Base-by-base conservation (phyloP, 2,888 invertebrate genomes). In the Sericinus montela region DNA sequence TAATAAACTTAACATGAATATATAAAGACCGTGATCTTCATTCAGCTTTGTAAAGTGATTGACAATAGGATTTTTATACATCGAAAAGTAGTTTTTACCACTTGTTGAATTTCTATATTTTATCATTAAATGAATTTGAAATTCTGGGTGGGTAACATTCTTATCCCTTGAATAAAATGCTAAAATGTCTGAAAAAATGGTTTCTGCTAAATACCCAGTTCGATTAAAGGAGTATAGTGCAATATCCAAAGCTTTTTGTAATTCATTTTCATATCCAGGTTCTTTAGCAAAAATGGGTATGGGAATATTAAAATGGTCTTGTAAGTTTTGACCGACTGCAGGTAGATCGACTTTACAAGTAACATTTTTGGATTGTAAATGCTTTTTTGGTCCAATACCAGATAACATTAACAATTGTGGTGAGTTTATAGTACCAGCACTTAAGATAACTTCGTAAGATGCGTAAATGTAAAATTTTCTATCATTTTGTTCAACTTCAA, bases 351-450 rank as follows among this genome's bases (percentile, higher is more conserved):
- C 63, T 36, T 80, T 55, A 1, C 80, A 69, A 0, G 59, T 8
- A 37, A 90, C 85, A 7, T 78, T 72, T 7, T 79, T 71, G 1
- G 73, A 60, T 9, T 53, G 34, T 0, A 90, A 61, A 38, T 89
- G 75, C 1, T 73, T 51, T 51, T 62, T 69, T 39, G 87, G 82
- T 0, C 91, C 91, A 1, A n/a, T n/a, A n/a, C n/a, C n/a, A n/a
- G n/a, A n/a, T n/a, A n/a, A n/a, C n/a, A n/a, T n/a, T n/a, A n/a
- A 91, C 65, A 91, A 57, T 43, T 90, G 86, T 0, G 90, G 89
- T 0, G 90, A 80, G 51, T 90, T 88, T 3, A 90, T 68, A 1
- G 81, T 43, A 4, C 90, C 90, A 1, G 82, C 86, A 9, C 87
- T 83, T 25, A 90, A 29, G 41, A 91, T 84, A 0, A 91, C 70